phyloP scores from a whole-genome alignment of 2,888 invertebrate species.

The Barypeithes pellucidus region DNA sequence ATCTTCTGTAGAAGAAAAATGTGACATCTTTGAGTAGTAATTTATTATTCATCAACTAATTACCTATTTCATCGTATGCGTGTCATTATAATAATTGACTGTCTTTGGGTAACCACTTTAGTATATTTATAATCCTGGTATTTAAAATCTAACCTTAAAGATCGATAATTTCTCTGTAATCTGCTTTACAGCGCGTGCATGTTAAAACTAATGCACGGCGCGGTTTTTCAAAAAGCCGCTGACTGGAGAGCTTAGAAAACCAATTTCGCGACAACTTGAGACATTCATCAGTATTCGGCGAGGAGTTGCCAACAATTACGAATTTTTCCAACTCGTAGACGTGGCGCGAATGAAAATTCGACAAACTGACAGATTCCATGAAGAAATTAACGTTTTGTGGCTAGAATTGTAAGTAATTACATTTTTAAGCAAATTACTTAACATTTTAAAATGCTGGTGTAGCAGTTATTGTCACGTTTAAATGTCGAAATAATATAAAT shows the following conservation, averaged over 20 bases:
- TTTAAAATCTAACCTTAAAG: constrained; percentile 41
- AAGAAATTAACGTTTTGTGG: constrained; percentile 49
- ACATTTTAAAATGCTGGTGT: constrained; percentile 1
- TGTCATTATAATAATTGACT: too few relatives aligned
- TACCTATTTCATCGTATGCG: too few relatives aligned
- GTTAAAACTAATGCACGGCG: constrained; percentile 25
- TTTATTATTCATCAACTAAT: too few relatives aligned
- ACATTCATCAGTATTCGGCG: constrained; percentile 52
- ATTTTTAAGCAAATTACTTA: constrained; percentile 40
- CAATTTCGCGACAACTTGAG: constrained; percentile 47
- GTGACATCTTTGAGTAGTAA: too few relatives aligned
- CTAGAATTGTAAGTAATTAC: constrained; percentile 44
- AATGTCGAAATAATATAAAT: not conserved
- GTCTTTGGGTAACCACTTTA: too few relatives aligned
- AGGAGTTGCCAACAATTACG: constrained; percentile 50
- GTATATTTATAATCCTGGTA: too few relatives aligned
- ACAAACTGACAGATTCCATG: constrained; percentile 40
- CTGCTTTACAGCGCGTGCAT: constrained; percentile 23
- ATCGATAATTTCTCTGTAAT: constrained; percentile 30
- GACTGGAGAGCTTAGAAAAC: constrained; percentile 39
- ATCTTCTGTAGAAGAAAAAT: too few relatives aligned
- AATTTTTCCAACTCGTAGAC: constrained; percentile 49
- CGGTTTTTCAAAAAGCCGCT: constrained; percentile 27
- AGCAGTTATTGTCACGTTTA: constrained; percentile 1
- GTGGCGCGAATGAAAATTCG: constrained; percentile 42